Evolutionary conservation across 2,888 invertebrate species (phyloP), one percentile per base, ranked within the genome.

Genomic region (Diloba caeruleocephala): DNA sequence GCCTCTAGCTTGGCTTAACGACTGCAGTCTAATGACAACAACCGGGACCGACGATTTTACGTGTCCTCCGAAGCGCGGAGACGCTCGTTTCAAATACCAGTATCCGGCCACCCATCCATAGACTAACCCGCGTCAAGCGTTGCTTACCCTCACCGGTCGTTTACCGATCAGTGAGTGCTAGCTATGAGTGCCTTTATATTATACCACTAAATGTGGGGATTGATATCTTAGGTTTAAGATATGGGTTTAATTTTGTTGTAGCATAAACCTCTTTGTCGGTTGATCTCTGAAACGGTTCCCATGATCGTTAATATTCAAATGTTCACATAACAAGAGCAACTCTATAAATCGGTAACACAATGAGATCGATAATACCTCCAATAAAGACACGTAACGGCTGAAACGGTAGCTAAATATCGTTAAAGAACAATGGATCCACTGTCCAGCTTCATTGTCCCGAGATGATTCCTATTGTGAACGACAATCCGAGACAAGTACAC

Each of bases 371-470:
- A 90, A 89, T 90, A 84, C 88, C 83, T 73, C 76, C 78, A 86
- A 88, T 87, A 87, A 82, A 86, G 82, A 79, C 65, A 66, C 39
- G 75, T 84, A 92, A 90, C 90, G 88, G 89, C 79, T 74, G 75
- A 80, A 89, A 92, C 92, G 90, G 92, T 90, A 92, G 92, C 91
- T 83, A 87, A 88, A 84, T 84, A 82, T 79, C 79, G 72, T 80
- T 61, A 81, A 85, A 88, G 89, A 89, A 92, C 91, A 91, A 91
- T 82, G 73, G 74, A 32, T 46, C 76, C 62, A 80, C 90, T 90
- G 86, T 87, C 57, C 71, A 33, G 26, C 13, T 14, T 56, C 69
- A 84, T 88, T 87, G 87, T 89, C 83, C 84, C 61, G 77, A 82
- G 81, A 87, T 84, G 81, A 85, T 75, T 71, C 63, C 74, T 75